Evolutionary conservation across 2,888 invertebrate genomes (phyloP).

Genomic region (Pardosa pseudoannulata): DNA sequence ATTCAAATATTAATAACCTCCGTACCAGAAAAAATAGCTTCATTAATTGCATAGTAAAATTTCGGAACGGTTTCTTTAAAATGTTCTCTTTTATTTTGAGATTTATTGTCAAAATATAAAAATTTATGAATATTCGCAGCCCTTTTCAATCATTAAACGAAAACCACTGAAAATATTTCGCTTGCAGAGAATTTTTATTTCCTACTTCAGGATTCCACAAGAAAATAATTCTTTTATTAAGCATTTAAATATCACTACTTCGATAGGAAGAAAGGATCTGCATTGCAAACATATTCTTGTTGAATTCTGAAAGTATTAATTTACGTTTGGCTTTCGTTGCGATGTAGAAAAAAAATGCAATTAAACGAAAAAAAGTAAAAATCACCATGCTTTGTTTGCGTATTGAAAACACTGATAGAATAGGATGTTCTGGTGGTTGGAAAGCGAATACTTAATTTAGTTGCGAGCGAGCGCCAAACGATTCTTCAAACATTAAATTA

Average conservation of each 20-base stretch:
- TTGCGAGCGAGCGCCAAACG: conserved; percentile 31
- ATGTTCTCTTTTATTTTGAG: no score
- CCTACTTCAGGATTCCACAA: background rate
- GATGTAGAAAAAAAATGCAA: background rate
- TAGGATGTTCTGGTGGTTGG: background rate
- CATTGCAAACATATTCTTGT: background rate
- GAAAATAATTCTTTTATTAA: background rate
- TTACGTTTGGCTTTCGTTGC: background rate
- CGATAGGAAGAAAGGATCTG: background rate
- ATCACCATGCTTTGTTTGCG: background rate
- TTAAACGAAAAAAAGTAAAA: background rate
- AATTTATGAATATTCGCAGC: background rate
- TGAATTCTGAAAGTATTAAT: background rate
- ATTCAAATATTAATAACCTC: no score
- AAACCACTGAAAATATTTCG: background rate
- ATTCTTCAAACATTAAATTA: conserved; percentile 50
- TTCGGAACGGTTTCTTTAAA: no score
- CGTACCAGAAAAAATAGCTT: no score
- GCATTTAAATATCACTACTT: background rate
- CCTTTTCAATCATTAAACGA: background rate
- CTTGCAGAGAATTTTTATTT: background rate
- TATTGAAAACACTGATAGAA: background rate
- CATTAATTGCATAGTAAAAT: no score
- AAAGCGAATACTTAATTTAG: conserved; percentile 26
- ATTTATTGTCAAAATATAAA: no score